Evolutionary conservation across 2,888 invertebrate genomes (phyloP), one percentile per base, ranked within the genome.

Genomic region (Synanthedon formicaeformis): DNA sequence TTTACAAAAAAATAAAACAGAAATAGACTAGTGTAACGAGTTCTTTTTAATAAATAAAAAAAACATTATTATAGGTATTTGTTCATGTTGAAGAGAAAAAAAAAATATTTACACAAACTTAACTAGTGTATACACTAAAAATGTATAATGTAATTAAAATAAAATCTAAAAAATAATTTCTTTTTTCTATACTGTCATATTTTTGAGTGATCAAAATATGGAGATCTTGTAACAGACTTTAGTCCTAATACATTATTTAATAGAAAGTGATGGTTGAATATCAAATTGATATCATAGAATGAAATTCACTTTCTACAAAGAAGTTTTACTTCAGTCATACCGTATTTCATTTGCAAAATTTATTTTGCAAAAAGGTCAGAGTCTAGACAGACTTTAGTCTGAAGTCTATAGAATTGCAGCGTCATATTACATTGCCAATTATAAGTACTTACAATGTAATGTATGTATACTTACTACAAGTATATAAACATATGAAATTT

Each of bases 201-300:
- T 66, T 66, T 74, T 71, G 74, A 77, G 73, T 69, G 62, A 68
- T 69, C 63, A 61, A 62, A 51, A 51, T 57, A 61, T 62, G 69
- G 69, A 78, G 71, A 76, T 81, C 78, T 71, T 56, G 60, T 71
- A 69, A 75, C 66, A 34, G 61, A 70, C 82, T 82, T 82, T 82
- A 81, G 82, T 78, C 34, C 34, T 34, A 34, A 34, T 34, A 10
- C 34, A 10, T 34, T 34, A 34, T 10, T 34, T 34, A 10, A 34
- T 10, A 34, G 34, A 27, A 27, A 27, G 27, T 27, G 27, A 27
- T 27, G 8, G 1, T n/a, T n/a, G n/a, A n/a, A n/a, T 27, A 8
- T 27, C 8, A 27, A 27, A 27, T 1, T 0, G 34, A 8, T 23
- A 23, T 23, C 23, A 23, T 23, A 23, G 23, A 23, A 23, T 23